These are phyloP conservation scores for Rutilus rutilus DNA, from an alignment of 2,113 vertebrate species.

Conservation along the genomic window DNA sequence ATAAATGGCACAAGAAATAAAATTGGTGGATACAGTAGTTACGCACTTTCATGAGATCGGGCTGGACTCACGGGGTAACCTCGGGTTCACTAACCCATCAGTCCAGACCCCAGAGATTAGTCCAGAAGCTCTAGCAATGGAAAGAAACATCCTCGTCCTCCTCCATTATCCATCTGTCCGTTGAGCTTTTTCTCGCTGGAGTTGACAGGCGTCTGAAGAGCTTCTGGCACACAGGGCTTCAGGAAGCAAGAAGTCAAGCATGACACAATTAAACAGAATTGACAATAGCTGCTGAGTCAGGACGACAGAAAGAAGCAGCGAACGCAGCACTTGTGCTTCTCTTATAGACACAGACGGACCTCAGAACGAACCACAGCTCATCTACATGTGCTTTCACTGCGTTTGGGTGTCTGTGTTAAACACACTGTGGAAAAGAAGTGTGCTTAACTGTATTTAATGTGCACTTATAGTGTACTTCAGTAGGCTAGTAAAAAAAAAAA, in stretches of 20 bases:
- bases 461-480: too few relatives aligned
- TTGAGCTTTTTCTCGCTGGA: conserved; percentile 64
- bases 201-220: conserved; percentile 74
- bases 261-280: conserved; percentile 75
- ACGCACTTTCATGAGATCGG: too few relatives aligned
- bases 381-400: not conserved
- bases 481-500: too few relatives aligned
- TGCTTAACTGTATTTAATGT: not conserved
- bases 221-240: conserved; percentile 66
- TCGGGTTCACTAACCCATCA: too few relatives aligned
- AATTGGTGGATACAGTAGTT: too few relatives aligned
- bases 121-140: not conserved
- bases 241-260: conserved; percentile 65
- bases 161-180: conserved; percentile 53
- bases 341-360: not conserved
- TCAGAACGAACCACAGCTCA: not conserved
- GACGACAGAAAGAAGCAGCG: conserved; percentile 13
- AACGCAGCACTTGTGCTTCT: conserved; percentile 14
- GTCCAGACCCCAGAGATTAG: too few relatives aligned
- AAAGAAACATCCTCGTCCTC: conserved; percentile 13
- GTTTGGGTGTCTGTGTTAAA: not conserved
- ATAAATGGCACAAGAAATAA: too few relatives aligned
- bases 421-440: not conserved
- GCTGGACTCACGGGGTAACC: too few relatives aligned
- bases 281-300: conserved; percentile 80